phyloP scores from a whole-genome alignment of 2,797 vertebrate species.

The Tarsius wallacei region DNA sequence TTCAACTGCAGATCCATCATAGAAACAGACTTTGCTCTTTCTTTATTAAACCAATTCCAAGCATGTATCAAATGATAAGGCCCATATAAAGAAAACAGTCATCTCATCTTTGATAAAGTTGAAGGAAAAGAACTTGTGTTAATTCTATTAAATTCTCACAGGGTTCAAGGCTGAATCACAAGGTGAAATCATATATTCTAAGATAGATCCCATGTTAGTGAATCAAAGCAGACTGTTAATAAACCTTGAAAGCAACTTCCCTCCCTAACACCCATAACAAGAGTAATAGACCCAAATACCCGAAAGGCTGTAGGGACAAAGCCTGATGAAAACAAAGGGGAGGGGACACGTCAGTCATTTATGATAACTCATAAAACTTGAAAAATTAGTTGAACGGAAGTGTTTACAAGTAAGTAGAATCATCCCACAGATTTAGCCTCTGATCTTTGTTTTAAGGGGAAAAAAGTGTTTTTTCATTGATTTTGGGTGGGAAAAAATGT shows the following conservation, averaged over 20 bases:
- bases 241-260: constrained; percentile 62
- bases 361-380: constrained; percentile 59
- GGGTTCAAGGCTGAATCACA: constrained; percentile 60
- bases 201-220: neutral
- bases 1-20: constrained; percentile 17
- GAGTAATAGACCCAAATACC: constrained; percentile 29
- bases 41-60: constrained; percentile 65
- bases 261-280: constrained; percentile 7
- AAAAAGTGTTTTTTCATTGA: constrained; percentile 81
- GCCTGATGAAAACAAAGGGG: constrained; percentile 15
- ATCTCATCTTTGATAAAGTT: constrained; percentile 45
- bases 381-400: constrained; percentile 66
- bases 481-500: constrained; percentile 84
- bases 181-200: constrained; percentile 63
- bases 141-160: constrained; percentile 56
- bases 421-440: constrained; percentile 78
- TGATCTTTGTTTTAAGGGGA: constrained; percentile 66
- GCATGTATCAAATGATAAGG: constrained; percentile 60
- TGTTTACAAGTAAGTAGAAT: constrained; percentile 76
- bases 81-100: constrained; percentile 39
- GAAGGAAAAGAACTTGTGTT: constrained; percentile 42
- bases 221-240: constrained; percentile 35
- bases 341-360: constrained; percentile 7
- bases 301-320: constrained; percentile 57
- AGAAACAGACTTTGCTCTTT: constrained; percentile 39